Base-by-base conservation (phyloP, 1,140 invertebrate species). In the Bathynomus jamesi region DNA sequence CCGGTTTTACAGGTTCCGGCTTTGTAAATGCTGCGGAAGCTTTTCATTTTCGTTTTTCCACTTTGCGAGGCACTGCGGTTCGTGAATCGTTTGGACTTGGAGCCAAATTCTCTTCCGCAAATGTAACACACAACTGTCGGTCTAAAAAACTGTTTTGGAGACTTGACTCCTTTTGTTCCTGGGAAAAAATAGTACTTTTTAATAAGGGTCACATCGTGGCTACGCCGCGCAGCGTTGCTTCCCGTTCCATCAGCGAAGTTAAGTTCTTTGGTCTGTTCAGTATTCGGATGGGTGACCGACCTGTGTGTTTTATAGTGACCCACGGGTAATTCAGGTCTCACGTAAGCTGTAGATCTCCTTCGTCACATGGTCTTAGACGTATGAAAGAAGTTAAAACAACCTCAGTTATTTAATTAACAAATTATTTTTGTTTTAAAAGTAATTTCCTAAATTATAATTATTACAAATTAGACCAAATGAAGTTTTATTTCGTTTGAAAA, bases 11-110 rank as follows among this genome's bases (percentile, higher is more conserved):
- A 0, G 89, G 89, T 63, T 85, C 83, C 0, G 85, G 83, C 87
- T 80, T 53, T 87, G 82, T 68, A 86, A 84, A 69, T 74, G 60
- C 0, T 29, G 24, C 4, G 75, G 72, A 17, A 76, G 69, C 7
- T 66, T 65, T 79, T 90, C 88, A 60, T 82, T 79, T 29, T 87
- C 83, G 17, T 61, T 28, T 24, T 61, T 65, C 89, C 90, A 91
- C 79, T 90, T 91, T 78, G 88, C 86, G 29, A 92, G 78, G 79
- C 91, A 92, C 76, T 91, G 88, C 1, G 89, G 89, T 78, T 91
- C 89, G 81, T 92, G 91, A 69, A 91, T 91, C 81, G 81, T 67
- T 92, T 87, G 40, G 88, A 89, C 74, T 85, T 86, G 0, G 87
- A 85, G 10, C 89, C 90, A 80, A 90, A 93, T 74, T 90, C 85